These are phyloP conservation scores for Dolichotis patagonum DNA, from an alignment of 2,113 vertebrate genomes.

Conservation along the genomic window DNA sequence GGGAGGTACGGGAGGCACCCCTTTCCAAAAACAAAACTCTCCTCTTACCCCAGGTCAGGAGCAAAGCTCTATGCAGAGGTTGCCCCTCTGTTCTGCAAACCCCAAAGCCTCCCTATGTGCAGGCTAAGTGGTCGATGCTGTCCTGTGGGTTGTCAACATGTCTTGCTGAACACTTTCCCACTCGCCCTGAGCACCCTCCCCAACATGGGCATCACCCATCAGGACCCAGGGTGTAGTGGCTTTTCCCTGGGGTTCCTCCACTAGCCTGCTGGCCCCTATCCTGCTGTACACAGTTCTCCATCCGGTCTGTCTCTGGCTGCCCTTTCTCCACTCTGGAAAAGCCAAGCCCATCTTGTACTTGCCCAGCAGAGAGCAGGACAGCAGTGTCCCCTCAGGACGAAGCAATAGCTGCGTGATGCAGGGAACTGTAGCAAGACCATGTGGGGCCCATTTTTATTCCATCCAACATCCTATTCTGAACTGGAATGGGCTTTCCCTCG, in stretches of 20 bases:
- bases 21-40: not conserved
- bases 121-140: fast-evolving
- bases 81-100: not conserved
- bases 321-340: not conserved
- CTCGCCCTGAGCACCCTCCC: too few species aligned
- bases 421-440: not conserved
- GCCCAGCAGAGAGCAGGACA: not conserved
- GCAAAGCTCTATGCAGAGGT: not conserved
- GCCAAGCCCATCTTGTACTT: not conserved
- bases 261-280: fast-evolving
- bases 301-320: not conserved
- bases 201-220: not conserved
- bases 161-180: not conserved
- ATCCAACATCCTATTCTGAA: not conserved
- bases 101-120: fast-evolving
- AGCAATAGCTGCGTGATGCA: not conserved
- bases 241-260: not conserved
- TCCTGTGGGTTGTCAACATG: not conserved
- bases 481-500: not conserved
- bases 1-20: fast-evolving
- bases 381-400: not conserved
- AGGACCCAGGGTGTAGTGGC: fast-evolving
- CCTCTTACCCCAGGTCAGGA: not conserved
- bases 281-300: fast-evolving
- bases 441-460: not conserved